Base-by-base conservation (phyloP, 2,113 vertebrate species). In the Crotophaga sulcirostris region DNA sequence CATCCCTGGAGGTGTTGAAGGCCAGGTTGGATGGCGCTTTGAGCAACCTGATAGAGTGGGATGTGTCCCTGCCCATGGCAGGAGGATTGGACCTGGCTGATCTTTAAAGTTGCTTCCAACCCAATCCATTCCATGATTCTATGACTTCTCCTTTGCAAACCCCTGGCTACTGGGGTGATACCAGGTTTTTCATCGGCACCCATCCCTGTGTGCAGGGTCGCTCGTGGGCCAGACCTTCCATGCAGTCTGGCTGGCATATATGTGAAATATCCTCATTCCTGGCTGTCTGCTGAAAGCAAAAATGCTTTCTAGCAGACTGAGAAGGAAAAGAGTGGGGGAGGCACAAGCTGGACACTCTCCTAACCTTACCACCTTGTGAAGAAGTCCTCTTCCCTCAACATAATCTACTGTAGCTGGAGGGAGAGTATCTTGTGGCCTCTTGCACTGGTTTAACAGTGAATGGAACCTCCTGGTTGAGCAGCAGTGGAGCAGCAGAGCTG, bases 161-260 rank as follows among this genome's bases (percentile, higher is more conserved):
- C n/a, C 9, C 34, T 1, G 8, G 17, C 40, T 40, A 26, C 33
- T 49, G 11, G 20, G 3, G 1, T 29, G 34, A 51, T 55, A 45
- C n/a, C 13, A 40, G n/a, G 11, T 25, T 75, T 78, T 87, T 40
- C 15, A 28, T 31, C 31, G n/a, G 23, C n/a, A 28, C 11, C 44
- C 2, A 2, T 86, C 21, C 67, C 64, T 60, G 23, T 36, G 24
- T 54, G 11, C 8, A 26, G 52, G 14, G 12, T 33, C 16, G 33
- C 47, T 90, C 0, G 0, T 4, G 36, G 31, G 26, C 33, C 52
- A 55, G 63, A 36, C 25, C 40, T 67, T 84, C 51, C 3, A 0
- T 3, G 8, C 2, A 0, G 31, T 29, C 24, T 73, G 70, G 24
- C 49, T 73, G 52, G 7, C 1, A 1, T 68, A 6, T 63, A 12